Percentiles rank a stretch among this genome's conserved stretches.
Evolutionary conservation across 2,797 vertebrate species (phyloP).

Genomic region (Pseudochirops corinnae): DNA sequence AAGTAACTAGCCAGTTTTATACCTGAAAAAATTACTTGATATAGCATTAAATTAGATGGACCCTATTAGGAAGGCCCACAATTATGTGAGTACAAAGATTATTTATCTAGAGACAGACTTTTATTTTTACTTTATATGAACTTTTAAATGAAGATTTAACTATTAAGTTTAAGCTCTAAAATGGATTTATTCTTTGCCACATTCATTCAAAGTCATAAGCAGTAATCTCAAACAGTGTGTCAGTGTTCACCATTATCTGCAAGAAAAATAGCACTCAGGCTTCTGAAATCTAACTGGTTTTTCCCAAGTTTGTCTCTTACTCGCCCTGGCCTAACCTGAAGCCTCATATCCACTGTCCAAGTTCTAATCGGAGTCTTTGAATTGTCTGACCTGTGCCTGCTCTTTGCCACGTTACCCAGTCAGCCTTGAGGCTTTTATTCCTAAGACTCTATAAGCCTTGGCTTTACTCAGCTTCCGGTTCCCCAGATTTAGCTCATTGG

Average conservation of each 20-base stretch:
- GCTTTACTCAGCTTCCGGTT: neutral
- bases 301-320: neutral
- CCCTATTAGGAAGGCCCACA: neutral
- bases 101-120: constrained; percentile 2
- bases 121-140: constrained; percentile 45
- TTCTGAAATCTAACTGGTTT: neutral
- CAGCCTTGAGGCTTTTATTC: neutral
- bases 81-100: neutral
- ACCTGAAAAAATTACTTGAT: constrained; percentile 16
- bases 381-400: neutral
- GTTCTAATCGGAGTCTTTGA: neutral
- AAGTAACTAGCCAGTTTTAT: constrained; percentile 33
- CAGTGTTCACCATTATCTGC: neutral
- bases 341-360: neutral
- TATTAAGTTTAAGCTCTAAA: constrained; percentile 48
- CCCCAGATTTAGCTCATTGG: neutral
- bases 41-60: neutral
- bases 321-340: neutral
- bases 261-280: neutral
- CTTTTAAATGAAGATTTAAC: constrained; percentile 37
- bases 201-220: neutral
- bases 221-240: neutral
- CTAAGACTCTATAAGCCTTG: neutral
- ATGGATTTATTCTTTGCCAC: neutral
- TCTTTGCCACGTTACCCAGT: neutral